phyloP scores from a whole-genome alignment of 1,140 invertebrate genomes.

The Hyphantria cunea region DNA sequence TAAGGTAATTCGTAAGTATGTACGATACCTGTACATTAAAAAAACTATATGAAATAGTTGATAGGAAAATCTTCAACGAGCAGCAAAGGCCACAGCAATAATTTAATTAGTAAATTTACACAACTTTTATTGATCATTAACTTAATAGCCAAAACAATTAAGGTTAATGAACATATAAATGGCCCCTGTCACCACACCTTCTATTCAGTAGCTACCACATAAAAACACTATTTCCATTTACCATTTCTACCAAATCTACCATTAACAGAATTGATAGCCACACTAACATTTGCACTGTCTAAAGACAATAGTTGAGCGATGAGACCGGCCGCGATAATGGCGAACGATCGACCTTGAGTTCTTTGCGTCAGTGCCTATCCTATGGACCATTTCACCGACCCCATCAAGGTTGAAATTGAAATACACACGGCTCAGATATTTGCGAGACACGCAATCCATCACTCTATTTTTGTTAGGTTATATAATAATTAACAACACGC shows the following conservation, averaged over 20 bases:
- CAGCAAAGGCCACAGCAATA: no score
- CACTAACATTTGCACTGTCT: constrained; percentile 36
- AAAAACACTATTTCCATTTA: constrained; percentile 1
- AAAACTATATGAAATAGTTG: no score
- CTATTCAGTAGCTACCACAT: not conserved
- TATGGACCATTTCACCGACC: constrained; percentile 55
- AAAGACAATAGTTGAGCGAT: constrained; percentile 36
- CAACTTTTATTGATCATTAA: no score
- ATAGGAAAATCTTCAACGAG: no score
- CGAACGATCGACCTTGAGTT: constrained; percentile 50
- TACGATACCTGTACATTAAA: no score
- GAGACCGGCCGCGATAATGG: constrained; percentile 39
- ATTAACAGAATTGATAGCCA: constrained; percentile 38
- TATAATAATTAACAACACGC: constrained; percentile 18
- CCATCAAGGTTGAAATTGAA: constrained; percentile 33
- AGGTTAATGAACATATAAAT: no score
- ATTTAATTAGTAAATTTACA: no score
- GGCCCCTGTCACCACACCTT: no score
- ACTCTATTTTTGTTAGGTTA: constrained; percentile 18
- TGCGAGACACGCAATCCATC: constrained; percentile 28
- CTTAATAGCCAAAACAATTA: no score
- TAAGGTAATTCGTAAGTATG: no score
- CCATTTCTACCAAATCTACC: constrained; percentile 6
- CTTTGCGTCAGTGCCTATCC: constrained; percentile 57
- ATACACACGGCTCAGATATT: constrained; percentile 25